Base-by-base conservation (phyloP, 2,113 vertebrate species). In the Epinephelus cyanopodus region DNA sequence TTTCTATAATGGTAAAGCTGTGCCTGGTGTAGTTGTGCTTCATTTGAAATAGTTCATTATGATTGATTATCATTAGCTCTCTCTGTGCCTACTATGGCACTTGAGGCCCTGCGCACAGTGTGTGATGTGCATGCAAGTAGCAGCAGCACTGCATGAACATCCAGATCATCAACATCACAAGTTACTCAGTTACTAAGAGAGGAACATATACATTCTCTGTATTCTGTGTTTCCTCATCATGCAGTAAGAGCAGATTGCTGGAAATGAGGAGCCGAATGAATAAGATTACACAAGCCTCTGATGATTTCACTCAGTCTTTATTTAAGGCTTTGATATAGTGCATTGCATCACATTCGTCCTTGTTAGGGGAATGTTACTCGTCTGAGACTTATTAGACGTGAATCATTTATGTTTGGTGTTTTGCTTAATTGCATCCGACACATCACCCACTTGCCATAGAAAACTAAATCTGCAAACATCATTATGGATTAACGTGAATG, bases 371-470 rank as follows among this genome's bases (percentile, higher is more conserved):
- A 69, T 77, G 73, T 80, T 74, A 48, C 66, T 61, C 62, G 17
- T 76, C 21, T 60, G 69, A 76, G 68, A 79, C 47, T 57, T 77
- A 79, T 81, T 72, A 75, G 64, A 80, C 2, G 8, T 53, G 58
- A 86, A 63, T 82, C 69, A 69, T 83, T 88, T 61, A 67, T 74
- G 58, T 82, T 89, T 75, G 67, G 29, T 89, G 84, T 80, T 79
- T 84, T 81, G 48, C 61, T 75, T 85, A 86, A 87, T 81, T 69
- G 65, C 25, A 65, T 69, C 33, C 74, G 70, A 76, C 83, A 70
- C 58, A 86, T 84, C 37, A 64, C 45, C 80, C 61, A 77, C 75
- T 79, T 77, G 10, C 25, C 39, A 65, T 29, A 80, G 48, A 78
- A 81, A 79, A 73, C 52, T 62, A 78, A 77, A 84, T 71, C 18